phyloP scores from a whole-genome alignment of 2,797 vertebrate species.

The Macrochelys suwanniensis region DNA sequence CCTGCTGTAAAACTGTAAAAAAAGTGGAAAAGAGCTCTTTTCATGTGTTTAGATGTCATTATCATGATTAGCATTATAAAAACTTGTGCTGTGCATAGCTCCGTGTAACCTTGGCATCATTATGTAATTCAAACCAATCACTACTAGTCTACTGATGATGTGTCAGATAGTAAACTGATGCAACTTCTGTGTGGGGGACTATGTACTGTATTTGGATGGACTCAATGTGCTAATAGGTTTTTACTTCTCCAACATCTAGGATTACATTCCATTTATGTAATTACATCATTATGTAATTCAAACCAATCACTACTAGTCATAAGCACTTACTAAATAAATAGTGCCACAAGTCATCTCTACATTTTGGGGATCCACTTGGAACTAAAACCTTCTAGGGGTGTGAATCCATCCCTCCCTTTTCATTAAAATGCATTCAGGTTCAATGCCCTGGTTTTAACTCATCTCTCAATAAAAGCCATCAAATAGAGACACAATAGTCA shows the following conservation, averaged over 20 bases:
- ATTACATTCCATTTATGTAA: background rate
- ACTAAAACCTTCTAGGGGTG: background rate
- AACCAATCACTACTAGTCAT: background rate
- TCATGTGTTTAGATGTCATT: background rate
- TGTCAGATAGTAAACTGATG: too few species aligned
- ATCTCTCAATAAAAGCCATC: background rate
- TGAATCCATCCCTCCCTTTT: background rate
- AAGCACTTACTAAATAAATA: constrained; percentile 6
- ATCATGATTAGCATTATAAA: background rate
- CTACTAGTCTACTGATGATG: too few species aligned
- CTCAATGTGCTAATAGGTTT: background rate
- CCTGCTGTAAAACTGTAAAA: background rate
- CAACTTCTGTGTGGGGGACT: background rate
- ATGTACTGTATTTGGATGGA: background rate
- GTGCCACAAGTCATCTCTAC: background rate
- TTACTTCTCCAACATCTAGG: background rate
- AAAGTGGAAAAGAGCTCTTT: background rate
- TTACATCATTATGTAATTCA: background rate
- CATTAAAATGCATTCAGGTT: background rate
- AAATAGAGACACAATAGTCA: background rate
- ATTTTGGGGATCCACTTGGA: constrained; percentile 2
- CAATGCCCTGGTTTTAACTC: background rate
- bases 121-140: background rate
- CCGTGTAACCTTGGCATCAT: background rate
- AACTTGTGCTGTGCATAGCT: background rate